Evolutionary conservation across 1,140 invertebrate genomes (phyloP).

Genomic region (Antheraea mylitta): DNA sequence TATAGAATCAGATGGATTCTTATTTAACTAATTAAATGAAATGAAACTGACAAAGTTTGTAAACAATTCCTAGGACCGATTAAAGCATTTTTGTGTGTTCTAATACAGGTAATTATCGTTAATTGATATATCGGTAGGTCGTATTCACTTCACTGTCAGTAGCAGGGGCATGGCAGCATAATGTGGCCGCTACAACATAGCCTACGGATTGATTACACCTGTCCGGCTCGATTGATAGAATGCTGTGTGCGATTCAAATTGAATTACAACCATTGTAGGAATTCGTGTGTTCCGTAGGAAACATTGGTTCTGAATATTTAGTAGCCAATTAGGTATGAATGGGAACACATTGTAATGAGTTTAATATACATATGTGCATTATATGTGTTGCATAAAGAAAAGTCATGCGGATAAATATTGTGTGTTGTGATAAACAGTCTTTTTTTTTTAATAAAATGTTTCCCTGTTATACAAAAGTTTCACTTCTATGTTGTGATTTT

Average conservation of each 20-base stretch:
- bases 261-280: conserved; percentile 72
- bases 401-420: too few species aligned
- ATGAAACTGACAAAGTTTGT: background rate
- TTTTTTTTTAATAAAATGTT: too few species aligned
- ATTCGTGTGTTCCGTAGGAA: conserved; percentile 64
- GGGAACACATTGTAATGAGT: conserved; percentile 64
- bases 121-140: conserved; percentile 6
- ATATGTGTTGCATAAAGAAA: too few species aligned
- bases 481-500: too few species aligned
- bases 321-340: conserved; percentile 67
- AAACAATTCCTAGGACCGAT: background rate
- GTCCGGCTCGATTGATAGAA: conserved; percentile 75
- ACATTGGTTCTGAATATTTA: conserved; percentile 76
- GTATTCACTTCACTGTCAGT: conserved; percentile 25
- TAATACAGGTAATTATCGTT: conserved; percentile 11
- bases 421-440: too few species aligned
- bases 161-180: conserved; percentile 10
- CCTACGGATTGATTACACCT: conserved; percentile 70
- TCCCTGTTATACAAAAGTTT: too few species aligned
- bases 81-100: background rate
- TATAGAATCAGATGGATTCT: too few species aligned
- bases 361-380: background rate
- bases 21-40: background rate
- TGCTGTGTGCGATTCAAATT: conserved; percentile 76
- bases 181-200: conserved; percentile 41